These are phyloP conservation scores for Rhinoraja longicauda DNA, from an alignment of 2,797 vertebrate genomes.

Conservation along the genomic window DNA sequence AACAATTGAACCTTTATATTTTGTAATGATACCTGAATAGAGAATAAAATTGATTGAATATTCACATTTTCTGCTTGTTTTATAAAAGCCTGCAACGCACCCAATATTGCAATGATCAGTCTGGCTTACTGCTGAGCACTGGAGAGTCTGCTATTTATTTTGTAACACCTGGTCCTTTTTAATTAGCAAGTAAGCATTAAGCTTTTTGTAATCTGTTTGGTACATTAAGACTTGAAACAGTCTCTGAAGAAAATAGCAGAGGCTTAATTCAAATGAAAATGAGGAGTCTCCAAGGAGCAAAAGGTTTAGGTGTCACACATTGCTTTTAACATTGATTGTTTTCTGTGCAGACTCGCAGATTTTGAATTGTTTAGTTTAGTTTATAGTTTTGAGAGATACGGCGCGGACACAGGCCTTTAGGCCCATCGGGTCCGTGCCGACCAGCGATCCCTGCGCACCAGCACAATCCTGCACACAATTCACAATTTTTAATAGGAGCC, in stretches of 20 bases:
- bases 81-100: not conserved
- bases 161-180: constrained; percentile 52
- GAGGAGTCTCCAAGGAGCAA: constrained; percentile 52
- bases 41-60: constrained; percentile 12
- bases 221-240: constrained; percentile 59
- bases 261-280: constrained; percentile 50
- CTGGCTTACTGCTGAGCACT: constrained; percentile 31
- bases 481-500: too few species aligned
- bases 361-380: constrained; percentile 42
- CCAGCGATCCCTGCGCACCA: too few species aligned
- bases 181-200: constrained; percentile 50
- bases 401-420: too few species aligned
- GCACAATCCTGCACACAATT: too few species aligned
- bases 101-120: constrained; percentile 49
- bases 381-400: too few species aligned
- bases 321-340: constrained; percentile 49
- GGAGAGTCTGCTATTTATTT: constrained; percentile 49
- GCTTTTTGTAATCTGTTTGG: constrained; percentile 55
- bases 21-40: not conserved
- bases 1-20: not conserved
- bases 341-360: constrained; percentile 25
- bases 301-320: constrained; percentile 47
- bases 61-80: not conserved
- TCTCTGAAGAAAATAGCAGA: constrained; percentile 47
- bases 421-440: too few species aligned